Evolutionary conservation across 2,113 vertebrate genomes (phyloP).

Genomic region (Astur gentilis): DNA sequence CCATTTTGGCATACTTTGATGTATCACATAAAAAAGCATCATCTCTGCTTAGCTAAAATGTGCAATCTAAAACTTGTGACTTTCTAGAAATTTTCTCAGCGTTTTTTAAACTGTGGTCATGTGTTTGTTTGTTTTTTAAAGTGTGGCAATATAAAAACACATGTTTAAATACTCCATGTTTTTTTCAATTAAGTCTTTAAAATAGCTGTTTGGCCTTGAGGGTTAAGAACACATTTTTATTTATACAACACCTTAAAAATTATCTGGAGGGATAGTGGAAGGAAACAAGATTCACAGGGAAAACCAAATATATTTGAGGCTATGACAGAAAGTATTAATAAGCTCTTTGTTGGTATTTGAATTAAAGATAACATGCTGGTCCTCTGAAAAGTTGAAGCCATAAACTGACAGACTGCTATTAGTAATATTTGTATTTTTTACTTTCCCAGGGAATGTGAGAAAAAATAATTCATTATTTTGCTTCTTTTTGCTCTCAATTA

Average conservation of each 20-base stretch:
- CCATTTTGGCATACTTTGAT: background rate
- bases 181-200: background rate
- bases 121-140: background rate
- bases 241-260: background rate
- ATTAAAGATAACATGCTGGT: background rate
- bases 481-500: background rate
- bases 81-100: background rate
- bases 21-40: background rate
- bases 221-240: background rate
- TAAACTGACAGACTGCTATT: background rate
- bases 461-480: constrained; percentile 19
- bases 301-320: background rate
- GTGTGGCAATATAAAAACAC: background rate
- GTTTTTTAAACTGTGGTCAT: background rate
- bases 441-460: background rate
- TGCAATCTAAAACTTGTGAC: background rate
- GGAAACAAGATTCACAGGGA: background rate
- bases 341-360: background rate
- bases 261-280: background rate
- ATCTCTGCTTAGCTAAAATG: background rate
- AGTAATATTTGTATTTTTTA: background rate
- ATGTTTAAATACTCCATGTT: background rate
- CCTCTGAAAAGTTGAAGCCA: background rate
- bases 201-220: background rate
- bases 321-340: background rate